Evolutionary conservation across 2,888 invertebrate genomes (phyloP), one percentile per base, ranked within the genome.

Genomic region (Andrena hattorfiana): DNA sequence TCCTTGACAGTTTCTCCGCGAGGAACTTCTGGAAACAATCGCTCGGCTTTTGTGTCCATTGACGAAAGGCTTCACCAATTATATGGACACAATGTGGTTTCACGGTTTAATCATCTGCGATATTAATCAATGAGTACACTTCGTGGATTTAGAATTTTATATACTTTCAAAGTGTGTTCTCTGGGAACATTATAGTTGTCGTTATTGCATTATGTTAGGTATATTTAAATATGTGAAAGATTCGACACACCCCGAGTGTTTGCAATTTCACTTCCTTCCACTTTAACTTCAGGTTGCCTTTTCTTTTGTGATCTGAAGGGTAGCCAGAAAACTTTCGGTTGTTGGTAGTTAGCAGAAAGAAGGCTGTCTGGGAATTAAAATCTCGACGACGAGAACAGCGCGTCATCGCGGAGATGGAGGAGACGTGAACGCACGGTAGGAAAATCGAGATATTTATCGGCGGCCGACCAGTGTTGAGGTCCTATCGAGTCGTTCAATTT

Each of bases 401-500:
- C 70, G 77, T 81, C 84, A 85, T 84, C 77, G 56, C 16, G 63
- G 28, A 30, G 67, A n/a, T 67, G 54, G 75, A 42, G 72, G 68
- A 63, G 83, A 76, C 68, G 23, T 42, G 67, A 54, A 72, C 59
- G 74, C 72, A 81, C 83, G 69, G 83, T 87, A 87, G 85, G 85
- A 82, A 81, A 85, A 83, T 23, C 30, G 66, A 83, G 87, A 87
- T 87, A 77, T 80, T 72, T 63, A 87, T 85, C 81, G 28, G 42
- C 60, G 35, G 20, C 28, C 63, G 78, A 72, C 56, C 71, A 56
- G 71, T 67, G 81, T 84, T 32, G 71, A 70, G 77, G 62, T 75
- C 70, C 80, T 74, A 83, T 72, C 74, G 81, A 72, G 62, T 71
- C 71, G 88, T 90, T 90, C 89, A 89, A 90, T 90, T 90, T 90